phyloP scores from a whole-genome alignment of 2,113 vertebrate species.

The Pardalotus punctatus region DNA sequence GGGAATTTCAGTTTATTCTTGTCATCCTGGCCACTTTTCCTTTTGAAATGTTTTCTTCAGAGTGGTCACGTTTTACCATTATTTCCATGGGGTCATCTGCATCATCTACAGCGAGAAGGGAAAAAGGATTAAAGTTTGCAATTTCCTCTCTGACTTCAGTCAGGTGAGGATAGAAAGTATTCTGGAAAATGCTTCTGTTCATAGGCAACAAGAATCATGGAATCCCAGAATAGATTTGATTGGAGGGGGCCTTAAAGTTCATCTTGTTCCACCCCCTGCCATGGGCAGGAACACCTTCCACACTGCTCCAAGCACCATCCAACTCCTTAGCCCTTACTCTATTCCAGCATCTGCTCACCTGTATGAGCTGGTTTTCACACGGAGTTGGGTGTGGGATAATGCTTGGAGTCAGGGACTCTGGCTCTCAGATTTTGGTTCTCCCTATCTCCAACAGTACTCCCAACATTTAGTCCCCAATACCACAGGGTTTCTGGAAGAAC shows the following conservation, averaged over 20 bases:
- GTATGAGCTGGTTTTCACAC: not conserved
- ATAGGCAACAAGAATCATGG: not conserved
- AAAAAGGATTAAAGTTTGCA: not conserved
- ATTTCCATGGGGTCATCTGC: constrained; percentile 45
- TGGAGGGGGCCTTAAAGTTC: not conserved
- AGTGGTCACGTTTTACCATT: not conserved
- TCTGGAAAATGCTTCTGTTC: not conserved
- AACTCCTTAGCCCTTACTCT: not conserved
- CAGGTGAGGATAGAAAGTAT: not conserved
- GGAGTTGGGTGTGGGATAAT: not conserved
- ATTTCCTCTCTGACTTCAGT: not conserved
- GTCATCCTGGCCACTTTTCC: not conserved
- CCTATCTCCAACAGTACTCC: not conserved
- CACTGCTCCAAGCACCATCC: not conserved
- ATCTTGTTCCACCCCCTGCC: not conserved
- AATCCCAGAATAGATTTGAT: not conserved
- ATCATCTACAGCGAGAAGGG: not conserved
- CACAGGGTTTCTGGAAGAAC: not conserved
- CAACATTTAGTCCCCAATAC: not conserved
- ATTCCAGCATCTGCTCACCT: not conserved
- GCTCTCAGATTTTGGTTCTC: not conserved
- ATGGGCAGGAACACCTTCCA: not conserved
- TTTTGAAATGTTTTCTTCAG: not conserved
- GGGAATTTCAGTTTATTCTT: not conserved
- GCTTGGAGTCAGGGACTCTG: not conserved